phyloP scores from a whole-genome alignment of 1,140 invertebrate genomes.

The Notospermus geniculatus region DNA sequence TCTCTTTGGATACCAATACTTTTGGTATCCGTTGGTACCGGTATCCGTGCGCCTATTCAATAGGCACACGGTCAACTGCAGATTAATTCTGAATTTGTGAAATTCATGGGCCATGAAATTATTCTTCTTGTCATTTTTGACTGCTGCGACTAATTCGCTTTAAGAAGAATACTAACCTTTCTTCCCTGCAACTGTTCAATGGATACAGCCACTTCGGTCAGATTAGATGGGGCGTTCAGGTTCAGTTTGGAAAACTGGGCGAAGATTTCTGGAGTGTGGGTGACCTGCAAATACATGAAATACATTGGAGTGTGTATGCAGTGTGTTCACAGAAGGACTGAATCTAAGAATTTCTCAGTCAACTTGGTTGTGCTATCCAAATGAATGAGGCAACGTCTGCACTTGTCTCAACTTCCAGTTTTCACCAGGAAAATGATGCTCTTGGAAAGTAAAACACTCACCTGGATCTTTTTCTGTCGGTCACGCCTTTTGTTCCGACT shows the following conservation, averaged over 20 bases:
- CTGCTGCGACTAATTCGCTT: no score
- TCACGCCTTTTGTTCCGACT: slow-evolving; percentile 27
- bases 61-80: neutral
- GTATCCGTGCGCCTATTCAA: no score
- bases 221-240: slow-evolving; percentile 39
- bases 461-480: slow-evolving; percentile 17
- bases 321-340: neutral
- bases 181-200: slow-evolving; percentile 40
- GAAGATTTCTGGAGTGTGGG: slow-evolving; percentile 48
- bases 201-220: slow-evolving; percentile 37
- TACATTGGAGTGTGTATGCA: neutral
- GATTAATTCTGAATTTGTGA: neutral
- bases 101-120: neutral
- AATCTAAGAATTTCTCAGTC: neutral
- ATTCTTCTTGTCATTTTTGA: no score
- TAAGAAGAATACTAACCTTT: slow-evolving; percentile 42
- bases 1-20: neutral
- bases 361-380: no score
- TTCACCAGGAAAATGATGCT: neutral
- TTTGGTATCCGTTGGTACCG: no score
- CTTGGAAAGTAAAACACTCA: neutral
- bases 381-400: neutral
- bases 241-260: slow-evolving; percentile 43
- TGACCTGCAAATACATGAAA: slow-evolving; percentile 41
- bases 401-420: neutral